Conservation (phyloP, 2,888 invertebrate species). For the Subacronicta megacephala region DNA sequence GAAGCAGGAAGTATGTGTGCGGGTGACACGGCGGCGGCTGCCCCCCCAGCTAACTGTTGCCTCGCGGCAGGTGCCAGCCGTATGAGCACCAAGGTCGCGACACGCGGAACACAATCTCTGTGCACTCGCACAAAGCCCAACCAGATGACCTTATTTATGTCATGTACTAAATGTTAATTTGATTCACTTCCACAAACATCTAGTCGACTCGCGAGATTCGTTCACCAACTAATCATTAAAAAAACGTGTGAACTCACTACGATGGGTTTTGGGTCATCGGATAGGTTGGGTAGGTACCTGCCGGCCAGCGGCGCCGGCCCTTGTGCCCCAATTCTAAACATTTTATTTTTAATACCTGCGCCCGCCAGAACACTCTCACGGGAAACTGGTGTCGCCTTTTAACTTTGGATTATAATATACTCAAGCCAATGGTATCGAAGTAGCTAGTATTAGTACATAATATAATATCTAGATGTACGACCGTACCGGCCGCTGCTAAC, state of each 20-base stretch:
- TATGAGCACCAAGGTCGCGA: slow-evolving; percentile 74
- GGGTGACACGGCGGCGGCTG: slow-evolving; percentile 56
- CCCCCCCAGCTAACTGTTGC: slow-evolving; percentile 49
- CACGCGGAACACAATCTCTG: slow-evolving; percentile 88
- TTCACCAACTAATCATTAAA: slow-evolving; percentile 57
- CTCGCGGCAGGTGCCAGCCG: slow-evolving; percentile 58
- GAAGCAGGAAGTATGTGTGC: slow-evolving; percentile 70
- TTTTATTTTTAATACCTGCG: slow-evolving; percentile 78
- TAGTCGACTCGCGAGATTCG: slow-evolving; percentile 35
- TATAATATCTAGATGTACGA: no score
- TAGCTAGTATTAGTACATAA: no score
- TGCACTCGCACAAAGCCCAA: slow-evolving; percentile 72
- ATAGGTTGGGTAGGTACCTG: slow-evolving; percentile 79
- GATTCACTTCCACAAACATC: slow-evolving; percentile 53
- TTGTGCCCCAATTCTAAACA: slow-evolving; percentile 70
- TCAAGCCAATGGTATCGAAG: no score
- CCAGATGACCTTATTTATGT: slow-evolving; percentile 80
- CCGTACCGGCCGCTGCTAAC: no score
- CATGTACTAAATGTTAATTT: slow-evolving; percentile 69
- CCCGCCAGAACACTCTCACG: slow-evolving; percentile 78
- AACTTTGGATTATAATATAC: slow-evolving; percentile 18
- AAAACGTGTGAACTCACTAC: slow-evolving; percentile 75
- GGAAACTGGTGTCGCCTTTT: slow-evolving; percentile 69
- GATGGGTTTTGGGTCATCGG: slow-evolving; percentile 68
- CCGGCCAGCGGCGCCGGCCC: slow-evolving; percentile 68